Conservation (phyloP, 2,113 vertebrate species). For the Opisthocomus hoazin region DNA sequence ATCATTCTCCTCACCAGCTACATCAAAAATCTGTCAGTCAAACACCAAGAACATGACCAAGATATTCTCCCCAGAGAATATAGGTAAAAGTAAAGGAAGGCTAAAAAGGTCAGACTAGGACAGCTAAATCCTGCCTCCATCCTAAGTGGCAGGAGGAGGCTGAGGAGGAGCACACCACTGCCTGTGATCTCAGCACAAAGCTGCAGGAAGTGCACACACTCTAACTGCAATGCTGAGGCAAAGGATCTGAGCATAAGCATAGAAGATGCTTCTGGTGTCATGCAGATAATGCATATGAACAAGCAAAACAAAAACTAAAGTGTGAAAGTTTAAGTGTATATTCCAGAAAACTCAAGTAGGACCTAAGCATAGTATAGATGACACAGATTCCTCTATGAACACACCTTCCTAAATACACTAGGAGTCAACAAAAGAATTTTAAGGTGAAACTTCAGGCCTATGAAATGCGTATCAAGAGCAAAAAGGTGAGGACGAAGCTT, state of each 20-base stretch:
- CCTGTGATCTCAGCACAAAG: background rate
- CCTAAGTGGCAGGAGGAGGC: background rate
- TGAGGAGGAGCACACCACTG: background rate
- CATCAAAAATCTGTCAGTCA: background rate
- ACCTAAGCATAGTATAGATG: background rate
- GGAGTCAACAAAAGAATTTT: background rate
- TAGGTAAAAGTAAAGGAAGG: rapidly evolving
- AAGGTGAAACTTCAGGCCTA: background rate
- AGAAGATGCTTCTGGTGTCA: background rate
- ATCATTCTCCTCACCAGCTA: background rate
- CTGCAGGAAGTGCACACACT: rapidly evolving
- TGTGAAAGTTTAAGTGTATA: background rate
- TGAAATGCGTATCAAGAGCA: background rate
- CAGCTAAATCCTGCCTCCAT: background rate
- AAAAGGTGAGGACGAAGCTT: background rate
- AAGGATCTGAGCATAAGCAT: background rate
- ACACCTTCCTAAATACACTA: background rate
- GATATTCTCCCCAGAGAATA: background rate
- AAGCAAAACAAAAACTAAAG: background rate
- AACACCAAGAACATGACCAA: background rate
- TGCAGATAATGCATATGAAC: background rate
- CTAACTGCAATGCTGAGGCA: background rate
- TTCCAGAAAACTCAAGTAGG: background rate
- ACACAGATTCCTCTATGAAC: background rate
- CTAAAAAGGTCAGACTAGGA: background rate